Evolutionary conservation across 2,113 vertebrate species (phyloP).

Genomic region (Leucoraja erinaceus): DNA sequence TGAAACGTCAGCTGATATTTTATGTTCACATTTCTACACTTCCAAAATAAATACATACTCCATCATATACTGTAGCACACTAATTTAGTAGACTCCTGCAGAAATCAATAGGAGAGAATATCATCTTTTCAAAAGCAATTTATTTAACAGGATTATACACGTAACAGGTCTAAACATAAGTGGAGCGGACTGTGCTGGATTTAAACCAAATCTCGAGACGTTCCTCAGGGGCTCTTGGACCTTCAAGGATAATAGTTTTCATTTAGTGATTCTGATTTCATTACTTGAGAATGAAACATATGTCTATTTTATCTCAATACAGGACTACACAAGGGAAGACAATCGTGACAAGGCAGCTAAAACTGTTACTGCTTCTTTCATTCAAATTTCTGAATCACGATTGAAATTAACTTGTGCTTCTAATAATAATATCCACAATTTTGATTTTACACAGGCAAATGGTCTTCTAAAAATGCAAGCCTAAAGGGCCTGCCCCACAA

Average conservation of each 20-base stretch:
- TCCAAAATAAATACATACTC: background rate
- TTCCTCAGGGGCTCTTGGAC: slow-evolving; percentile 21
- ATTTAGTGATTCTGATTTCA: slow-evolving; percentile 20
- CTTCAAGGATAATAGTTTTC: background rate
- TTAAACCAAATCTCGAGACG: slow-evolving; percentile 11
- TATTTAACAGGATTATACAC: slow-evolving; percentile 18
- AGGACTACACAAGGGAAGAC: background rate
- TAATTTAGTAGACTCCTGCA: background rate
- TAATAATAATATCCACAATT: background rate
- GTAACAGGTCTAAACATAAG: slow-evolving; percentile 12
- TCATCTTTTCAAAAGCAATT: slow-evolving; percentile 20
- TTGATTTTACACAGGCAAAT: background rate
- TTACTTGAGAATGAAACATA: slow-evolving; percentile 19
- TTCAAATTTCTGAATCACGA: background rate
- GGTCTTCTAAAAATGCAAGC: background rate
- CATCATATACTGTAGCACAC: background rate
- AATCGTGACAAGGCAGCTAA: background rate
- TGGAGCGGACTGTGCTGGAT: slow-evolving; percentile 2
- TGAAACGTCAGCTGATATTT: slow-evolving; percentile 14
- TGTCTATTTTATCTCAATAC: slow-evolving; percentile 10
- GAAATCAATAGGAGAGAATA: slow-evolving; percentile 27
- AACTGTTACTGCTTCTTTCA: background rate
- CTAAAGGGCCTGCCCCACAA: too few relatives aligned
- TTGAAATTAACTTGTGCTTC: background rate
- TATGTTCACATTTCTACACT: background rate